Evolutionary conservation across 2,888 invertebrate genomes (phyloP).

Genomic region (Harpalus rubripes): DNA sequence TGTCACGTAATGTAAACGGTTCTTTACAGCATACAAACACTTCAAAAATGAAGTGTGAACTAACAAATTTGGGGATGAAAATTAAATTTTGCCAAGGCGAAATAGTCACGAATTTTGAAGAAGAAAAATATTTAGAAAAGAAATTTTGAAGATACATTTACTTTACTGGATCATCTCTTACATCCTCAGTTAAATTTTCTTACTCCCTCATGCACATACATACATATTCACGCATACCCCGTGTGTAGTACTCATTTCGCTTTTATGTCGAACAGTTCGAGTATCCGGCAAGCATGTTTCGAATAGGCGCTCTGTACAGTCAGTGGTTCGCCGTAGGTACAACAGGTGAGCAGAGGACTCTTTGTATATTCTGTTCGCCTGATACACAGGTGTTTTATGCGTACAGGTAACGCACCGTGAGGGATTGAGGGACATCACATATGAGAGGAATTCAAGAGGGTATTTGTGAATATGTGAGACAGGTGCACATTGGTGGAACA

Average conservation of each 20-base stretch:
- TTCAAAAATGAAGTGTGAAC: not conserved
- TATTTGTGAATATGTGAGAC: not conserved
- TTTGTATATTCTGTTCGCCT: slow-evolving; percentile 31
- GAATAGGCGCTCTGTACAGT: not conserved
- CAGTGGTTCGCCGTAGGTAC: not conserved
- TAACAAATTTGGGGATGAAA: not conserved
- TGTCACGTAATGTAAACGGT: not conserved
- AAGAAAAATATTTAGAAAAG: not conserved
- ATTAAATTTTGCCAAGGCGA: not conserved
- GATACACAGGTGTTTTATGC: slow-evolving; percentile 40
- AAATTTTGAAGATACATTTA: no score
- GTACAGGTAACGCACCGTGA: slow-evolving; percentile 30
- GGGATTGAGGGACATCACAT: not conserved
- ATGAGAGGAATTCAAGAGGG: not conserved
- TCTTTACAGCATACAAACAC: not conserved
- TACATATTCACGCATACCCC: not conserved
- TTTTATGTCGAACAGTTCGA: slow-evolving; percentile 38
- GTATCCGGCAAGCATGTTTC: slow-evolving; percentile 33
- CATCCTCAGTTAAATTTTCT: no score
- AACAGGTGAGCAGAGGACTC: not conserved
- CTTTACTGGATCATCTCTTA: no score
- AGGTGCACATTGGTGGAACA: not conserved
- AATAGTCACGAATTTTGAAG: not conserved
- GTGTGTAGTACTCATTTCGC: slow-evolving; percentile 42
- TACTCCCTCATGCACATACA: no score